These are phyloP conservation scores for Parapristionchus giblindavisi DNA, from an alignment of 2,888 invertebrate species.

Conservation along the genomic window DNA sequence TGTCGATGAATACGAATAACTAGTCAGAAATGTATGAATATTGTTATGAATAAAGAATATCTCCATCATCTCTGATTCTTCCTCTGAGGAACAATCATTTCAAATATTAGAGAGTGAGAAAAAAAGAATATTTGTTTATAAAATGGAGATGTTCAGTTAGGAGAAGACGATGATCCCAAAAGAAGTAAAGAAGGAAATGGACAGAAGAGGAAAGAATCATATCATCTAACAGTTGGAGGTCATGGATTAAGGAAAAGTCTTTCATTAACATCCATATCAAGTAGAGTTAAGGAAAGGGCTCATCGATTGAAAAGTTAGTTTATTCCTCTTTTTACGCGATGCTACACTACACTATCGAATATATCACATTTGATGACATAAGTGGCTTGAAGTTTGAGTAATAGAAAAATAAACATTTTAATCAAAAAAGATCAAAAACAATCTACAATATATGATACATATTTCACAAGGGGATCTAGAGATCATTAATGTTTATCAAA, in stretches of 20 bases:
- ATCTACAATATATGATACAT: not conserved
- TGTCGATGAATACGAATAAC: no score
- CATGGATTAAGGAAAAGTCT: slow-evolving; percentile 17
- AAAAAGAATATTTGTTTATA: no score
- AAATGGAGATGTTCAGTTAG: slow-evolving; percentile 25
- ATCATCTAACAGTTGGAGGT: slow-evolving; percentile 16
- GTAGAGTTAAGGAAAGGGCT: not conserved
- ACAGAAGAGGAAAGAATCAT: slow-evolving; percentile 20
- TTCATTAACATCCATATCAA: slow-evolving; percentile 28
- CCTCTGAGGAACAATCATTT: no score
- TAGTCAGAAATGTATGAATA: no score
- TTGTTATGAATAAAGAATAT: no score
- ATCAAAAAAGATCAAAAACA: not conserved
- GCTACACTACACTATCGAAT: no score
- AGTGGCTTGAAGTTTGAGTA: not conserved
- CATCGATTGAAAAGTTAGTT: slow-evolving; percentile 26
- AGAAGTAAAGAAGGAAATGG: slow-evolving; percentile 16
- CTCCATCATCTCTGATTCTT: no score
- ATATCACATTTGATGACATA: not conserved
- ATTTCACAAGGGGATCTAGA: no score
- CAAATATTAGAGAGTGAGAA: no score
- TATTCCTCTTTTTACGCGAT: not conserved
- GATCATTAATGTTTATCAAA: no score
- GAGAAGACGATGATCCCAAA: slow-evolving; percentile 13
- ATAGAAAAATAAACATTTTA: not conserved